Conservation (phyloP, 2,888 invertebrate genomes). For the Oligia fasciuncula region DNA sequence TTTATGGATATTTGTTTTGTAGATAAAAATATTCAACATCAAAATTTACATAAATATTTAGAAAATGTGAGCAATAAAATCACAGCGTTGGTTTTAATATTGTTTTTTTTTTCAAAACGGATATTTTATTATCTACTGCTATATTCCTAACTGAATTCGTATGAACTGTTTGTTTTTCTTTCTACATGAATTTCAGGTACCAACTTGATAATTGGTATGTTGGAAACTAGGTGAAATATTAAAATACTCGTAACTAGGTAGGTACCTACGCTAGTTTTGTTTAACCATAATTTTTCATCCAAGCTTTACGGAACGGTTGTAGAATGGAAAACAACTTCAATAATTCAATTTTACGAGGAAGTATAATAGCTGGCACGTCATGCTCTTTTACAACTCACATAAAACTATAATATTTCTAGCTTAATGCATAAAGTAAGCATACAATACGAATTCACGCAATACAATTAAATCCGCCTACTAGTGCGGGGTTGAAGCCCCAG, state of each 20-base stretch:
- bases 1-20: not conserved
- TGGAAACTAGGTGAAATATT: not conserved
- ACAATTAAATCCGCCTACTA: constrained; percentile 66
- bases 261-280: not conserved
- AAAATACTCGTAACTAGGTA: not conserved
- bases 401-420: constrained; percentile 68
- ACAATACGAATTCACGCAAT: constrained; percentile 71
- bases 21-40: not conserved
- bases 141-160: not conserved
- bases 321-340: constrained; percentile 48
- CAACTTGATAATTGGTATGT: not conserved
- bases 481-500: constrained; percentile 36
- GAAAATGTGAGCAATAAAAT: not conserved
- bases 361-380: constrained; percentile 61
- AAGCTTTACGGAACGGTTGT: not conserved
- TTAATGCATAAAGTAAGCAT: constrained; percentile 67
- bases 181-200: not conserved
- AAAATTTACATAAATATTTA: not conserved
- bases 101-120: not conserved
- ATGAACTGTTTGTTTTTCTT: not conserved
- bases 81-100: not conserved
- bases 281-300: constrained; percentile 22
- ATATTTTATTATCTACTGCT: not conserved
- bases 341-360: constrained; percentile 62
- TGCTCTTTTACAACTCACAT: constrained; percentile 64